Base-by-base conservation (phyloP, 1,140 invertebrate genomes). In the Phthorimaea operculella region DNA sequence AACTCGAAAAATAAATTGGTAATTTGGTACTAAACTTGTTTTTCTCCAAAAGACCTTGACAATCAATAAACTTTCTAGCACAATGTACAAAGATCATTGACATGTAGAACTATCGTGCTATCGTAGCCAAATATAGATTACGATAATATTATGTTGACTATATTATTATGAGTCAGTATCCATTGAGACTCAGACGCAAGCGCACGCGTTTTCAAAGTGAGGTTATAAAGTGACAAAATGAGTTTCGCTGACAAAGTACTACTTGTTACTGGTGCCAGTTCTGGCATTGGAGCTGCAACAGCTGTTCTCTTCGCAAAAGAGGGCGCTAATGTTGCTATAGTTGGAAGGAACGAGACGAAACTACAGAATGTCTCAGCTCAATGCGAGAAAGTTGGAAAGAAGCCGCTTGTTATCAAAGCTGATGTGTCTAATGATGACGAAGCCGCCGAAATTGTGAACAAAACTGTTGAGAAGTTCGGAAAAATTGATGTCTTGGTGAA, bases 401-500 rank as follows among this genome's bases (percentile, higher is more conserved):
- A 85, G 59, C 84, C 87, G 3, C 69, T 87, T 44, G 61, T 87
- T 5, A 51, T 89, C 18, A 74, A 74, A 33, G 91, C 87, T 3
- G 91, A 92, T 62, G 53, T 92, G 4, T 87, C 86, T 0, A 87
- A 89, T 51, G 90, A 91, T 68, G 82, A 89, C 51, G 90, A 91
- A 68, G 82, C 82, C 1, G 72, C 88, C 62, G 85, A 74, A 9
- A 83, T 91, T 54, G 62, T 91, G 0, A 71, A 90, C 5, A 74
- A 73, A 4, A 88, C 88, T 0, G 70, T 90, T 9, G 62, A 85
- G 36, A 79, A 85, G 47, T 90, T 86, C 72, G 87, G 88, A 6
- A 85, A 83, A 64, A 63, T 91, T 12, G 89, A 91, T 74, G 77
- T 90, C 49, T 67, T 91, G 15, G 81, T 94, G 1, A 94, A 94